These are phyloP conservation scores for Antheraea mylitta DNA, from an alignment of 1,140 invertebrate genomes.

Conservation along the genomic window DNA sequence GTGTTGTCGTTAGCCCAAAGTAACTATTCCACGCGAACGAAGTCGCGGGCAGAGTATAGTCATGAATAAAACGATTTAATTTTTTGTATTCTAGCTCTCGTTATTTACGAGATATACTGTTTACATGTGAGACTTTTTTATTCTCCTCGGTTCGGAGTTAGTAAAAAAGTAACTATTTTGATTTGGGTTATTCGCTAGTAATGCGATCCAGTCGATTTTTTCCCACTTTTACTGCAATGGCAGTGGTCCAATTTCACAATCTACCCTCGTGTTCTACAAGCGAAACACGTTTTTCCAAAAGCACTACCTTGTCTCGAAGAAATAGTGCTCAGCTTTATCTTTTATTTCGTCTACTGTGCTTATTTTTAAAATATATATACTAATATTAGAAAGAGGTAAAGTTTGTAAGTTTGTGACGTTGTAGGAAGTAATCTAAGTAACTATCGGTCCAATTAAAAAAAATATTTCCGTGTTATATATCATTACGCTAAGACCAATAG, in stretches of 20 bases:
- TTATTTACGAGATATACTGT: background rate
- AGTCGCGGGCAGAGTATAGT: too few relatives aligned
- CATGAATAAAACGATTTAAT: too few relatives aligned
- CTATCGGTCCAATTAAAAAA: too few relatives aligned
- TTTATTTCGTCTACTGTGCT: slow-evolving; percentile 5
- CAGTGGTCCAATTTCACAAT: slow-evolving; percentile 68
- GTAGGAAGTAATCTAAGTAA: too few relatives aligned
- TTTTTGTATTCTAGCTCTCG: too few relatives aligned
- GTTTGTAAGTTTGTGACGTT: too few relatives aligned
- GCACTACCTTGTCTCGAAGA: slow-evolving; percentile 22
- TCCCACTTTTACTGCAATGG: slow-evolving; percentile 75
- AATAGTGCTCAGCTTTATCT: slow-evolving; percentile 14
- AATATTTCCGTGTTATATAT: too few relatives aligned
- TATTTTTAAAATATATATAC: too few relatives aligned
- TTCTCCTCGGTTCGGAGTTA: slow-evolving; percentile 16
- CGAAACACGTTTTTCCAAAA: slow-evolving; percentile 64
- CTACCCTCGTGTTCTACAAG: slow-evolving; percentile 55
- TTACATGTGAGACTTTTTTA: slow-evolving; percentile 7
- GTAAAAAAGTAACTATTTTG: slow-evolving; percentile 43
- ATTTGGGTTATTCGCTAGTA: slow-evolving; percentile 68
- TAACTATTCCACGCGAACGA: too few relatives aligned
- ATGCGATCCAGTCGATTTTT: slow-evolving; percentile 70
- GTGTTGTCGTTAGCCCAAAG: too few relatives aligned
- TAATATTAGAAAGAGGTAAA: too few relatives aligned
- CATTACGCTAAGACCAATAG: too few relatives aligned